phyloP scores from a whole-genome alignment of 2,797 vertebrate species.

The Gymnothorax javanicus region DNA sequence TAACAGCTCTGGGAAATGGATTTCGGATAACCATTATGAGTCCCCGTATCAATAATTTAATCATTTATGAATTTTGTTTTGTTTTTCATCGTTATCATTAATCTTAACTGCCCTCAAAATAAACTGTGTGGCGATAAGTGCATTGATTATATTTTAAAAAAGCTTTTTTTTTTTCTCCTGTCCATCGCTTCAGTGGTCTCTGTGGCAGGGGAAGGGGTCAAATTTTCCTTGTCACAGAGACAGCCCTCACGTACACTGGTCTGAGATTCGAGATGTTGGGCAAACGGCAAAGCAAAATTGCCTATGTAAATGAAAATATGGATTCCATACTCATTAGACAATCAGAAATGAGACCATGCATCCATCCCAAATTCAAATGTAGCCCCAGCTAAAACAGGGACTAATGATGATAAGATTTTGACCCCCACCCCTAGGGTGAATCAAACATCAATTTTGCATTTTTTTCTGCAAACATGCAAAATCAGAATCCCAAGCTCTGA shows the following conservation, averaged over 20 bases:
- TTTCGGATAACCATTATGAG: constrained; percentile 54
- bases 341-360: background rate
- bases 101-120: constrained; percentile 21
- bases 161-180: constrained; percentile 30
- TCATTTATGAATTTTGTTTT: constrained; percentile 55
- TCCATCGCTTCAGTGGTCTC: constrained; percentile 25
- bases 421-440: no score
- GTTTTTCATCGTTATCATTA: constrained; percentile 36
- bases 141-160: constrained; percentile 26
- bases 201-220: constrained; percentile 32
- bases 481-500: background rate
- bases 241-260: constrained; percentile 50
- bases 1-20: constrained; percentile 52
- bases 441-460: background rate
- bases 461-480: background rate
- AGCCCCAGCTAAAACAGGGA: no score
- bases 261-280: constrained; percentile 35
- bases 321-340: background rate
- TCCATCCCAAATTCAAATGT: background rate
- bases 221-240: constrained; percentile 43
- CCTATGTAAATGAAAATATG: constrained; percentile 18
- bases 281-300: constrained; percentile 22
- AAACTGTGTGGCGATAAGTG: constrained; percentile 17
- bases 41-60: constrained; percentile 46
- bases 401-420: no score